phyloP scores from a whole-genome alignment of 2,797 vertebrate species.

The Acrossocheilus fasciatus region DNA sequence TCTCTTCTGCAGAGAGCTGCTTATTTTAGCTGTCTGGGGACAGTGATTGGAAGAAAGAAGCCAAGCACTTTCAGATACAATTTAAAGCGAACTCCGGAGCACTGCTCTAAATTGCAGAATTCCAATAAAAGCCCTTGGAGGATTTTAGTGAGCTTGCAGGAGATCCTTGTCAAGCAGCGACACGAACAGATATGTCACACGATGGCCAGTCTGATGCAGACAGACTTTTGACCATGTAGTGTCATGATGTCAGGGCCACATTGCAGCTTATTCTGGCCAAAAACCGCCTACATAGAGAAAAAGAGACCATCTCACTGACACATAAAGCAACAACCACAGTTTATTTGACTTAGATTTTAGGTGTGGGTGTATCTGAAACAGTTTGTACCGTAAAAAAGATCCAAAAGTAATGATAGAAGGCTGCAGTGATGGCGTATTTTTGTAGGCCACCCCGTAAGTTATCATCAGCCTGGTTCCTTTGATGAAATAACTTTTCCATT shows the following conservation, averaged over 20 bases:
- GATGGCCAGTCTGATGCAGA: not conserved
- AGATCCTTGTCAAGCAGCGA: conserved; percentile 33
- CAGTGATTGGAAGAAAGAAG: conserved; percentile 41
- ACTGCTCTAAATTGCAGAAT: conserved; percentile 31
- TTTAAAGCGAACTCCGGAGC: conserved; percentile 35
- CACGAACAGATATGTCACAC: conserved; percentile 25
- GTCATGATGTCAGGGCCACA: not conserved
- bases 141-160: conserved; percentile 41
- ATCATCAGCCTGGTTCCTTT: not conserved
- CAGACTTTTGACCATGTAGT: conserved; percentile 3
- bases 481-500: not conserved
- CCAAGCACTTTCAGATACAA: conserved; percentile 48
- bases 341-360: not conserved
- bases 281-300: not conserved
- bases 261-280: not conserved
- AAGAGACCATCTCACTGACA: not conserved
- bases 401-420: not conserved
- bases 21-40: conserved; percentile 55
- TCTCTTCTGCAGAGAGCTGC: conserved; percentile 23
- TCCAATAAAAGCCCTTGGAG: conserved; percentile 43
- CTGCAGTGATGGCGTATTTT: not conserved
- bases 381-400: not conserved
- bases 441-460: not conserved
- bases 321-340: not conserved
- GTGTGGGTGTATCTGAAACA: not conserved